Conservation (phyloP, 2,797 vertebrate species). For the Synanceia verrucosa region DNA sequence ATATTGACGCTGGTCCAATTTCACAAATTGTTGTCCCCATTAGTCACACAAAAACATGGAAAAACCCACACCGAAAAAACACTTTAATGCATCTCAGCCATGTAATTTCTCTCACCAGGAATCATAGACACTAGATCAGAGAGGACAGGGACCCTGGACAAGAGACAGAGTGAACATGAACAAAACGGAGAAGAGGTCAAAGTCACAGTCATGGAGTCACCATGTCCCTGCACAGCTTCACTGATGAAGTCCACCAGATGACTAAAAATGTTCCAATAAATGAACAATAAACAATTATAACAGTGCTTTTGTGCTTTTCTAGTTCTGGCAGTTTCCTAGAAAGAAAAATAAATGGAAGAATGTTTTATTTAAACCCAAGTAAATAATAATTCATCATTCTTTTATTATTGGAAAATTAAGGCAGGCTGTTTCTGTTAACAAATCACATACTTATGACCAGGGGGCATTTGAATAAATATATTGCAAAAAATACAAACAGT, state of each 20-base stretch:
- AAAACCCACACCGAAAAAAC: too few relatives aligned
- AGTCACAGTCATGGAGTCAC: too few relatives aligned
- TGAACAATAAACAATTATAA: neutral
- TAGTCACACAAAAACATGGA: too few relatives aligned
- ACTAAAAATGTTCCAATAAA: neutral
- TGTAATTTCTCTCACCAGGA: too few relatives aligned
- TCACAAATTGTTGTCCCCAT: too few relatives aligned
- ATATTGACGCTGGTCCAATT: too few relatives aligned
- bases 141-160: neutral
- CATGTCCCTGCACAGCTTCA: neutral
- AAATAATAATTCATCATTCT: neutral
- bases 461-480: neutral
- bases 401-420: neutral
- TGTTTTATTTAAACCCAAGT: constrained; percentile 11
- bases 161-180: neutral
- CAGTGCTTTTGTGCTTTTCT: neutral
- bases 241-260: neutral
- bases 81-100: too few relatives aligned
- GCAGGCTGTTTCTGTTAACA: too few relatives aligned
- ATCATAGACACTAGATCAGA: neutral
- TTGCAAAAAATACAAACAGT: neutral
- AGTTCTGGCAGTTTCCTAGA: neutral
- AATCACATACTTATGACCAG: neutral
- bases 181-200: neutral
- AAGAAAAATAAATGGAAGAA: too few relatives aligned